These are phyloP conservation scores for Paracentrotus lividus DNA, from an alignment of 53 echinoderm and acorn worm species.

Conservation along the genomic window DNA sequence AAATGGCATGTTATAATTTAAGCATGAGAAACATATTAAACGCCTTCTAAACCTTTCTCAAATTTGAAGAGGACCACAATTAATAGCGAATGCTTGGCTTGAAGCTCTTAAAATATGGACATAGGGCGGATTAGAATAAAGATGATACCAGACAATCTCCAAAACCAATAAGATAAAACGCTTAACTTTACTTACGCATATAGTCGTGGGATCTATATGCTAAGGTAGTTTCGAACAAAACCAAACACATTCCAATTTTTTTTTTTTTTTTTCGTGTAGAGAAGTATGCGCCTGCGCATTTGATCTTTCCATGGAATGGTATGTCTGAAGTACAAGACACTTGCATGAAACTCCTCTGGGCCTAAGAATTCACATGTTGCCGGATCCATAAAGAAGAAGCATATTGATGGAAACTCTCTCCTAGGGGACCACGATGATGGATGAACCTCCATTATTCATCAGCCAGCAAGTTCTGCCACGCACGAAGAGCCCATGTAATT, in stretches of 20 bases:
- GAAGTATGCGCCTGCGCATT: not conserved
- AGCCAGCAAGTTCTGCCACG: not conserved
- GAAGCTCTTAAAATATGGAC: too few relatives aligned
- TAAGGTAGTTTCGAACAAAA: too few relatives aligned
- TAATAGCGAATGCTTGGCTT: too few relatives aligned
- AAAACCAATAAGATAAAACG: too few relatives aligned
- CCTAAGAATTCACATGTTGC: not conserved
- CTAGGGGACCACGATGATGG: slow-evolving; percentile 3
- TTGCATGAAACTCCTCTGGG: not conserved
- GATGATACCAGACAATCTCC: too few relatives aligned
- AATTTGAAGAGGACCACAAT: too few relatives aligned
- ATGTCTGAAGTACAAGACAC: not conserved
- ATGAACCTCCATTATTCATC: not conserved
- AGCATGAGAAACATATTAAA: too few relatives aligned
- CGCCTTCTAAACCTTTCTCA: too few relatives aligned
- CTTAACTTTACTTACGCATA: too few relatives aligned
- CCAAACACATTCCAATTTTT: not conserved
- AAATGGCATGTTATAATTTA: too few relatives aligned
- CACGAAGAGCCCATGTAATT: not conserved
- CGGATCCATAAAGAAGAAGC: not conserved
- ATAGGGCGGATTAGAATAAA: too few relatives aligned
- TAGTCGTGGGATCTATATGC: too few relatives aligned
- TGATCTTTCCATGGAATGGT: not conserved
- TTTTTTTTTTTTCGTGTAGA: not conserved
- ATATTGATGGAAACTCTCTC: not conserved